Conservation (phyloP, 2,797 vertebrate species). For the Selene dorsalis region DNA sequence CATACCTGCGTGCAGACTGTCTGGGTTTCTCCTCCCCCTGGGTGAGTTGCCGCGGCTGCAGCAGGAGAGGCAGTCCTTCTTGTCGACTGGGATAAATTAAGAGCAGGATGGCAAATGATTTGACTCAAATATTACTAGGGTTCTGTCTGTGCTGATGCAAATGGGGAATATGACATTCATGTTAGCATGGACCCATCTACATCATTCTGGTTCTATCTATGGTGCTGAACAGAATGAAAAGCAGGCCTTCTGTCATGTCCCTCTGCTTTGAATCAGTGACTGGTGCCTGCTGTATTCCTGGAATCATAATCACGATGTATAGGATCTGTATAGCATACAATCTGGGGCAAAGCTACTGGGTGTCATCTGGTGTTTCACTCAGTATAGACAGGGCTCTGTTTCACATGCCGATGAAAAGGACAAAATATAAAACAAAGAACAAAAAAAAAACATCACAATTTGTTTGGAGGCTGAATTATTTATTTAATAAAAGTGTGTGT, state of each 20-base stretch:
- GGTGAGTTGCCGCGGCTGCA: constrained; percentile 11
- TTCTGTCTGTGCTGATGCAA: constrained; percentile 22
- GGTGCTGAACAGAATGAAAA: constrained; percentile 36
- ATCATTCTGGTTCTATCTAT: constrained; percentile 24
- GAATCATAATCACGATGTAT: constrained; percentile 6
- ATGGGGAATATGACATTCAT: constrained; percentile 19
- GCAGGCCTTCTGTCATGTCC: neutral
- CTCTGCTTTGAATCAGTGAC: constrained; percentile 8
- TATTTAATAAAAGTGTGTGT: neutral
- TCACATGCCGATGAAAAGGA: neutral
- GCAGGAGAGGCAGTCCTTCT: constrained; percentile 10
- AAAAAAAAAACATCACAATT: neutral
- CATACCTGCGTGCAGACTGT: neutral
- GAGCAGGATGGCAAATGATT: constrained; percentile 29
- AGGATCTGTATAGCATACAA: neutral
- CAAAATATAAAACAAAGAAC: neutral
- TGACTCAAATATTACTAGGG: neutral
- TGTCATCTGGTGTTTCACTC: neutral
- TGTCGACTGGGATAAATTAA: constrained; percentile 32
- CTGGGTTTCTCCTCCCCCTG: constrained; percentile 5
- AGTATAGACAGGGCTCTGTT: neutral
- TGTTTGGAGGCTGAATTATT: neutral
- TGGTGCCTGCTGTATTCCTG: constrained; percentile 20
- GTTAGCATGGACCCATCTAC: constrained; percentile 19
- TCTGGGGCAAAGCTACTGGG: neutral